Evolutionary conservation across 1,140 invertebrate species (phyloP), one percentile per base, ranked within the genome.

Genomic region (Diploscapter pachys): DNA sequence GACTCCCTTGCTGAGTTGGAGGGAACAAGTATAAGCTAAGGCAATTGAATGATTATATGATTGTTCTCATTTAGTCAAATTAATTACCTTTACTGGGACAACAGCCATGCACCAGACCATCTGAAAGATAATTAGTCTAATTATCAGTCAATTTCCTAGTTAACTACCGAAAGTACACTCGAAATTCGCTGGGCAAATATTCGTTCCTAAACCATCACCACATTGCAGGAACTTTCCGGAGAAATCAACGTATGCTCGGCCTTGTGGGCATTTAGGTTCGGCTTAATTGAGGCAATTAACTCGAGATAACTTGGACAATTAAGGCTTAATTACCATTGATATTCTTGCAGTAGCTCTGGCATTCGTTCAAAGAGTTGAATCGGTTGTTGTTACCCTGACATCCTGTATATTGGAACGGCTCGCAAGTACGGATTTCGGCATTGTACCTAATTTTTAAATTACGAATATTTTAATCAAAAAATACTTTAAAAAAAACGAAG

Each of bases 321-420:
- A 1, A 31, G 31, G 31, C 31, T 31, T 31, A 31, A 31, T 76
- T 66, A 83, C 81, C 71, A 13, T 80, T 83, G 55, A 83, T 83
- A 51, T 85, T 85, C 62, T 83, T 79, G 65, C 82, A 83, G 54
- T 82, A 81, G 54, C 79, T 78, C 57, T 83, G 82, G 63, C 82
- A 83, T 48, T 81, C 82, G 11, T 84, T 73, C 51, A 83, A 69
- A 48, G 72, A 66, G 55, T 84, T 78, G 69, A 83, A 83, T 62
- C 81, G 80, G 75, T 83, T 83, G 59, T 85, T 83, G 67, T 83
- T 83, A 51, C 82, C 82, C 74, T 76, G 79, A 68, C 82, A 83
- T 50, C 82, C 82, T 11, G 83, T 85, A 66, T 84, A 84, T 52
- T 81, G 71, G 76, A 84, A 84, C n/a, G 81, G 51, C 68, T 83